Percentiles rank a stretch among this genome's conserved stretches.
Evolutionary conservation across 2,888 invertebrate species (phyloP).

Genomic region (Melanchra persicariae): DNA sequence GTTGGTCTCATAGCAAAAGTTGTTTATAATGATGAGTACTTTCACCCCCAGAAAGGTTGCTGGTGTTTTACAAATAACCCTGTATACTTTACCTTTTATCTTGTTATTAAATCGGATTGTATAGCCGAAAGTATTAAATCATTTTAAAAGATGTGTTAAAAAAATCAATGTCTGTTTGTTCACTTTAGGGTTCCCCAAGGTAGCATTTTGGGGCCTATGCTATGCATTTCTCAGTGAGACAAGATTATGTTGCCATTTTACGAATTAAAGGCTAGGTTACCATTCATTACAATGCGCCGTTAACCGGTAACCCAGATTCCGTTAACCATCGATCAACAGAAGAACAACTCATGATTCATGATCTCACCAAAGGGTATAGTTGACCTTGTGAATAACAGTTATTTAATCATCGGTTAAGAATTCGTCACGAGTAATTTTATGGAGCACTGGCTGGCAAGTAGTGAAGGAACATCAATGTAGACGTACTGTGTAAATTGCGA

Average conservation of each 20-base stretch:
- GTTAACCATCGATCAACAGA: constrained; percentile 15
- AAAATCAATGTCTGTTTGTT: no score
- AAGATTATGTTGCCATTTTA: no score
- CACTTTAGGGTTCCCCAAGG: background rate
- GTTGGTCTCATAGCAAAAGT: no score
- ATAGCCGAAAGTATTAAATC: no score
- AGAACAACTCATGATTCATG: constrained; percentile 39
- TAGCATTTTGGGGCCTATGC: background rate
- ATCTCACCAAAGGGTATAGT: constrained; percentile 39
- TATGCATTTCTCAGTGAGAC: background rate
- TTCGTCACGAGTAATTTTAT: constrained; percentile 55
- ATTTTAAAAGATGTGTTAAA: no score
- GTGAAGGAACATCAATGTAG: constrained; percentile 10
- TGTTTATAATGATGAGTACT: no score
- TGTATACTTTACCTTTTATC: no score
- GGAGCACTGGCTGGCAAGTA: constrained; percentile 21
- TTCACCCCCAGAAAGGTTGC: no score
- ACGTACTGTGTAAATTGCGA: constrained; percentile 22
- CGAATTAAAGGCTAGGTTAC: background rate
- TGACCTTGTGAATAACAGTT: constrained; percentile 49
- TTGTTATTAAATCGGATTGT: no score
- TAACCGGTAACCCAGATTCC: constrained; percentile 45
- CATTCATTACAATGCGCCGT: constrained; percentile 8
- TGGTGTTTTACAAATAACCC: no score
- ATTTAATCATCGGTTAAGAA: constrained; percentile 44